Conservation (phyloP, 1,140 invertebrate genomes). For the Aphis gossypii region DNA sequence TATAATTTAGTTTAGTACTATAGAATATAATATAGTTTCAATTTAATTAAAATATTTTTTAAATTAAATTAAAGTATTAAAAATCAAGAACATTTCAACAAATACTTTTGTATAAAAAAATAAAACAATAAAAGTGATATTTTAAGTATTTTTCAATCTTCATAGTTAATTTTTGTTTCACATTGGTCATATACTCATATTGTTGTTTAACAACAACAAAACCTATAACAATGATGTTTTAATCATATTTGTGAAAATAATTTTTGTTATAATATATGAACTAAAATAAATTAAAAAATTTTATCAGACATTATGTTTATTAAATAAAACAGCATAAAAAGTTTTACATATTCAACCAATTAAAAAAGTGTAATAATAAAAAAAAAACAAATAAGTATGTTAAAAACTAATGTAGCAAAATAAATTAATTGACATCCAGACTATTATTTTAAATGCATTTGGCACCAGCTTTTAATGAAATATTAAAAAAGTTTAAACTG, state of each 20-base stretch:
- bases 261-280: background rate
- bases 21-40: background rate
- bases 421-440: slow-evolving; percentile 49
- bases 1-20: background rate
- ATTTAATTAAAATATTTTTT: background rate
- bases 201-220: background rate
- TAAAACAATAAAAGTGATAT: background rate
- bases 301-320: background rate
- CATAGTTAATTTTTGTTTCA: background rate
- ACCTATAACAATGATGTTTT: background rate
- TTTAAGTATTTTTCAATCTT: background rate
- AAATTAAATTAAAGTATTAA: background rate
- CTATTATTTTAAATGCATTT: slow-evolving; percentile 50
- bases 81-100: background rate
- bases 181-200: background rate
- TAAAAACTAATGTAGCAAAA: slow-evolving; percentile 10
- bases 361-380: background rate
- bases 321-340: slow-evolving; percentile 4
- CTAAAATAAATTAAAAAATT: background rate
- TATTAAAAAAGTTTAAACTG: background rate
- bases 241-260: background rate
- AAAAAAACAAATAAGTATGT: background rate
- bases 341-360: background rate
- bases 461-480: background rate
- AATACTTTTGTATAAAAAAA: background rate